Evolutionary conservation across 2,888 invertebrate species (phyloP).

Genomic region (Metallyticus violacea): DNA sequence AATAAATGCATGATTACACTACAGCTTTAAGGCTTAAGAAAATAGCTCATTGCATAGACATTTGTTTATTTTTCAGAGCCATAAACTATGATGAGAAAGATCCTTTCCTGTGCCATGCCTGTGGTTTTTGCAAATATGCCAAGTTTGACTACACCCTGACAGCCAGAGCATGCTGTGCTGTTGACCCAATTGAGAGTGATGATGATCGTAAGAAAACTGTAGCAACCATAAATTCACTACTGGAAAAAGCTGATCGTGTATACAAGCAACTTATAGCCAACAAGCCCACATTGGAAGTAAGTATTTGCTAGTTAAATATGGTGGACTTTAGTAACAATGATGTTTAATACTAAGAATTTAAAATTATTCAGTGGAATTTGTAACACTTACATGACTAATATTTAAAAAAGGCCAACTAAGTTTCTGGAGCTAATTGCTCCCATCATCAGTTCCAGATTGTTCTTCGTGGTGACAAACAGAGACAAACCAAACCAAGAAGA

Average conservation of each 20-base stretch:
- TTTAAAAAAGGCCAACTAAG: no score
- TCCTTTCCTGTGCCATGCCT: slow-evolving; percentile 97
- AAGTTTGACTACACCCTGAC: slow-evolving; percentile 95
- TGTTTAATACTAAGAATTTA: no score
- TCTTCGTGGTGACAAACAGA: not conserved
- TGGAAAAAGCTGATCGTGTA: slow-evolving; percentile 93
- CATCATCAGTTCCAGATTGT: no score
- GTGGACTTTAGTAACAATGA: no score
- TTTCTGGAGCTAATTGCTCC: no score
- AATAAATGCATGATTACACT: no score
- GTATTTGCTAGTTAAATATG: not conserved
- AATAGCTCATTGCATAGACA: no score
- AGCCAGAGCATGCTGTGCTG: slow-evolving; percentile 90
- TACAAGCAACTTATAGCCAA: slow-evolving; percentile 88
- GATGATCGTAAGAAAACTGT: slow-evolving; percentile 96
- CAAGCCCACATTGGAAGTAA: slow-evolving; percentile 82
- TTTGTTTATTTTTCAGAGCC: slow-evolving; percentile 61
- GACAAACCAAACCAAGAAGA: no score
- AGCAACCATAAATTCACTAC: slow-evolving; percentile 79
- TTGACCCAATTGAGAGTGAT: slow-evolving; percentile 95
- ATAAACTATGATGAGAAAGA: slow-evolving; percentile 99
- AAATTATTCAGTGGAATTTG: no score
- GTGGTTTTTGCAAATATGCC: slow-evolving; percentile 98
- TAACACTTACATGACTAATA: no score
- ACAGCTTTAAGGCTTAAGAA: no score